phyloP scores from a whole-genome alignment of 2,888 invertebrate genomes.

The Sturmia bella region DNA sequence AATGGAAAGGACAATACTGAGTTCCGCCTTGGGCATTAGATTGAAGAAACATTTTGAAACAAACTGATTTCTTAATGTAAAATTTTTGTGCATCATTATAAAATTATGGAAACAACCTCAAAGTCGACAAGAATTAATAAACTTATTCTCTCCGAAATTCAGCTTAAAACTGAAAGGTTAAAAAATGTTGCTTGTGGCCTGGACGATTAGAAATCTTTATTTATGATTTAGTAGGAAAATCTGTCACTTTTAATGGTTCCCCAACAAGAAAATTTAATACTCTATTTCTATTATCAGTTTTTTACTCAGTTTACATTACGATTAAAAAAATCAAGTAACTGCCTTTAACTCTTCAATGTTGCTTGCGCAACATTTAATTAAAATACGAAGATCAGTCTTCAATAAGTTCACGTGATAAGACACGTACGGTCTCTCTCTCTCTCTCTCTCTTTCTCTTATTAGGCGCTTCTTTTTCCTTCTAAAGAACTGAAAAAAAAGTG shows the following conservation, averaged over 20 bases:
- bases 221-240: constrained; percentile 54
- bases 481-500: constrained; percentile 1
- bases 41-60: no score
- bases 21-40: no score
- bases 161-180: no score
- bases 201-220: no score
- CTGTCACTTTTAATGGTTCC: constrained; percentile 32
- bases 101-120: no score
- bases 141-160: no score
- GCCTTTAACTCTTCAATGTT: constrained; percentile 42
- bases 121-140: no score
- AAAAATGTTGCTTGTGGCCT: no score
- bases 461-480: background rate
- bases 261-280: constrained; percentile 49
- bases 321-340: background rate
- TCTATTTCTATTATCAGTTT: constrained; percentile 23
- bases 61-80: no score
- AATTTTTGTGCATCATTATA: no score
- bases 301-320: constrained; percentile 38
- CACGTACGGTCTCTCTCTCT: constrained; percentile 33
- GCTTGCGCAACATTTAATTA: constrained; percentile 19
- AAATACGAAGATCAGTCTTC: constrained; percentile 6
- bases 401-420: background rate
- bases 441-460: background rate
- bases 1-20: no score